Base-by-base conservation (phyloP, 2,888 invertebrate genomes). In the Furcula furcula region DNA sequence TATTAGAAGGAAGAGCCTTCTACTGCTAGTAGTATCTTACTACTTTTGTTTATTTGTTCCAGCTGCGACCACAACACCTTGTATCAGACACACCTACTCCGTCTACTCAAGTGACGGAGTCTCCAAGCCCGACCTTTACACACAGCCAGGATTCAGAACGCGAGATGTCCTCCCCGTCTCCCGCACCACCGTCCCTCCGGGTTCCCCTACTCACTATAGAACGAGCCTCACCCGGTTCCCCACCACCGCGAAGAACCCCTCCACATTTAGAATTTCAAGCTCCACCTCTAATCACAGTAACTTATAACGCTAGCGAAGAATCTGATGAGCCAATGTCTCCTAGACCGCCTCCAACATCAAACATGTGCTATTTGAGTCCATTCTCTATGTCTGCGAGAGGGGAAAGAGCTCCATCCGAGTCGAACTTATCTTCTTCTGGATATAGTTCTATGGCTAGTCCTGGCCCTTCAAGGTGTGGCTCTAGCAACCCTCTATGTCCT, bases 381-480 rank as follows among this genome's bases (percentile, higher is more conserved):
- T 95, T 95, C 70, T 92, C 94, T 1, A 93, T 94, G 90, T 92
- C 92, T 26, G 90, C 91, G 1, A 83, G 93, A 47, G 92, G 92
- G 7, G 94, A 94, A 61, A 90, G 95, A 51, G 94, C 93, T 1
- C 94, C 94, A 7, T 95, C 95, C 0, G 95, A 95, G 79, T 95
- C 95, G 1, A 95, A 95, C 73, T 84, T 95, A 22, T 95, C 95
- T 46, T 95, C 95, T 5, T 95, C 95, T 0, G 95, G 95, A 5
- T 95, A 95, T 71, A 94, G 94, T 47, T 95, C 95, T 2, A 95
- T 95, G 93, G 94, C 95, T 0, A 94, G 94, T 75, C 95, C 95
- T 0, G 95, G 94, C 0, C 94, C 95, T 3, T 95, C 95, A 0
- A 86, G 95, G 42, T 95, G 95, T 67, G 94, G 94, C 4, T 95